Evolutionary conservation across 2,888 invertebrate genomes (phyloP), one percentile per base, ranked within the genome.

Genomic region (Cheiracanthium punctorium): DNA sequence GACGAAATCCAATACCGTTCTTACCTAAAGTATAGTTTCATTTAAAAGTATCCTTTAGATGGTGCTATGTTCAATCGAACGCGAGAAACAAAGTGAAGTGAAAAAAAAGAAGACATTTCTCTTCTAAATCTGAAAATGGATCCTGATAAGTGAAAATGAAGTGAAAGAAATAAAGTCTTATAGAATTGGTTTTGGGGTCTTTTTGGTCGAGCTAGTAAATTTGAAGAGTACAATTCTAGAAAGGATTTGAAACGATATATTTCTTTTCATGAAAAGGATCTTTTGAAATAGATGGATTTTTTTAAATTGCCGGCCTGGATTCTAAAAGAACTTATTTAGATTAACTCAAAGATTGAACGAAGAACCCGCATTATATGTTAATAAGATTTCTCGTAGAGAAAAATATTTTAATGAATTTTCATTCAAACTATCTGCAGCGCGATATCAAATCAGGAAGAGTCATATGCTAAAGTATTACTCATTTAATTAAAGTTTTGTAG

Each of bases 181-280:
- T 48, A 48, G 48, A 48, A 48, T 48, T 48, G 48, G 48, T 48
- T 48, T 48, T 48, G 12, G 48, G 48, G 48, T 48, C 48, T 48
- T 48, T 48, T 48, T 17, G 48, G 48, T 48, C n/a, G 48, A 48
- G 48, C 48, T 48, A 48, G 48, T 48, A 48, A 48, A 48, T 48
- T 48, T 48, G 48, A 48, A 48, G 48, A 48, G 48, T 17, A 48
- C 48, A 48, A 48, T 48, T 48, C 48, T 48, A 48, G 48, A 48
- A 48, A 48, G 17, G n/a, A 48, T 17, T 48, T 48, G 48, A 48
- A 48, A 48, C 48, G 48, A 48, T 48, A 37, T 37, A 48, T 48
- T 48, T 48, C 48, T 48, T 48, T 48, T 48, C n/a, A 2, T 2
- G 48, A 48, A 48, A 48, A 48, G 17, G 48, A 37, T 48, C 48